Conservation (phyloP, 2,113 vertebrate genomes). For the Prionailurus bengalensis region DNA sequence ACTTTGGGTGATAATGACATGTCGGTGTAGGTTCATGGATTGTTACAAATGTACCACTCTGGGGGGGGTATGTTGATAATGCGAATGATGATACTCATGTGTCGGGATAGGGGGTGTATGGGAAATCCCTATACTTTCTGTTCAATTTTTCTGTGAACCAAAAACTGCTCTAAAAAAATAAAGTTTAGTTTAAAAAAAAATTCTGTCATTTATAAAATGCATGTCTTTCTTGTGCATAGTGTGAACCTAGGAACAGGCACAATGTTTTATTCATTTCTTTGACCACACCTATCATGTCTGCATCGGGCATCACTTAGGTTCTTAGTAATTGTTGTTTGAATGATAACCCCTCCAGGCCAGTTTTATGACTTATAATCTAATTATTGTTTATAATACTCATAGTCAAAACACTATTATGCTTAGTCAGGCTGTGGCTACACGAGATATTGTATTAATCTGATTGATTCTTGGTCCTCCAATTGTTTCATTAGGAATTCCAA, state of each 20-base stretch:
- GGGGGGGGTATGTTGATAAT: not conserved
- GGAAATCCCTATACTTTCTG: not conserved
- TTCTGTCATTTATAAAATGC: not conserved
- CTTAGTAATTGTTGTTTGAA: not conserved
- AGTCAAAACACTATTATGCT: not conserved
- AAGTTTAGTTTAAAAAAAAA: not conserved
- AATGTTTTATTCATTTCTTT: not conserved
- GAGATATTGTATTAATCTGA: not conserved
- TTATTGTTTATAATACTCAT: not conserved
- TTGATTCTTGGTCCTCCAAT: not conserved
- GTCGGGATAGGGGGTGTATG: fast-evolving
- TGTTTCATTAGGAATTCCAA: not conserved
- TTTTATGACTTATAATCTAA: not conserved
- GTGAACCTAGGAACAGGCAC: not conserved
- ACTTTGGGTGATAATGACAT: not conserved
- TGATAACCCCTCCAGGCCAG: not conserved
- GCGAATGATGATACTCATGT: not conserved
- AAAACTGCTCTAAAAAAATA: not conserved
- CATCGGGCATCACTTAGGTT: not conserved
- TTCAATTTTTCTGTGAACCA: not conserved
- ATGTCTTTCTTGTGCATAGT: not conserved
- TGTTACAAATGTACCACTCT: not conserved
- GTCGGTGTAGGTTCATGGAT: not conserved
- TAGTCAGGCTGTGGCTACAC: not conserved
- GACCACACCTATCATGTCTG: not conserved